Conservation (phyloP, 2,888 invertebrate species). For the Napeogenes inachia region DNA sequence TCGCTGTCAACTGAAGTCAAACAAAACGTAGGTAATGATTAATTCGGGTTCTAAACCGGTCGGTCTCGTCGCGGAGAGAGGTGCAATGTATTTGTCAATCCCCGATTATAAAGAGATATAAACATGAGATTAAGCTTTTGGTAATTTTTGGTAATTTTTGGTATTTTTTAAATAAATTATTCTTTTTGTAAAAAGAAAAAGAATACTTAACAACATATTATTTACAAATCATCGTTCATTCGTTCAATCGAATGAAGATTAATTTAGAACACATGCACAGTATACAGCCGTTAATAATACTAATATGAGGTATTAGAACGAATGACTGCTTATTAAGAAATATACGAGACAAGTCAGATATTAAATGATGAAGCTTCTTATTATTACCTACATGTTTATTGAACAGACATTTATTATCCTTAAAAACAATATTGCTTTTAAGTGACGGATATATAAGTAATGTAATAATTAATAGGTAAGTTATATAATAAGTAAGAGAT, state of each 20-base stretch:
- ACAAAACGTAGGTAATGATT: constrained; percentile 69
- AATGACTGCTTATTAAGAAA: constrained; percentile 31
- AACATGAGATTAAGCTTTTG: constrained; percentile 14
- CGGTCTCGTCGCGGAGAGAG: constrained; percentile 39
- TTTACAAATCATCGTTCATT: too few species aligned
- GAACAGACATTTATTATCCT: background rate
- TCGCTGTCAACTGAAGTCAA: constrained; percentile 69
- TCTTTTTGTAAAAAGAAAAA: too few species aligned
- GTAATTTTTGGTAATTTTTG: background rate
- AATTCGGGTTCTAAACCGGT: constrained; percentile 54
- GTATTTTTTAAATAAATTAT: too few species aligned
- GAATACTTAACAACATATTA: too few species aligned
- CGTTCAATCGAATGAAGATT: constrained; percentile 1
- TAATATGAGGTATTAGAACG: constrained; percentile 29
- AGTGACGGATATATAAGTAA: too few species aligned
- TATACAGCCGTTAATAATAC: background rate
- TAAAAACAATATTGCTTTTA: background rate
- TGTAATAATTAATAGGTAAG: too few species aligned
- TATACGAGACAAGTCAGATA: constrained; percentile 14
- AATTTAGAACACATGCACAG: background rate
- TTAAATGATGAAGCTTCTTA: constrained; percentile 7
- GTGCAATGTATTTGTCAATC: constrained; percentile 36
- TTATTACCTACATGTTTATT: background rate
- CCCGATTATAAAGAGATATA: constrained; percentile 24
- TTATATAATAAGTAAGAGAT: too few species aligned